Evolutionary conservation across 1,140 invertebrate genomes (phyloP).

Genomic region (Calliopsis andreniformis): DNA sequence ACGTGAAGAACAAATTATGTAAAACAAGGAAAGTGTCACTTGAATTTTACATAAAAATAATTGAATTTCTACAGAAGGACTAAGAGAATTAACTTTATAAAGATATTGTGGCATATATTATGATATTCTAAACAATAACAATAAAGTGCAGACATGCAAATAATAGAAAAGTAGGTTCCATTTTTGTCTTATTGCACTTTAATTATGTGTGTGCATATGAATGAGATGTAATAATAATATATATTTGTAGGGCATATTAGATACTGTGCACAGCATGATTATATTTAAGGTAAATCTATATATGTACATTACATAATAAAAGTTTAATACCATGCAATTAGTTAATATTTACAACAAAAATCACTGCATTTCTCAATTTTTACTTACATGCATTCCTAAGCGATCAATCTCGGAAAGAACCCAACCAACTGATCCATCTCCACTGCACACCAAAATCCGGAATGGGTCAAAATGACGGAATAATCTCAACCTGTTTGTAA

Average conservation of each 20-base stretch:
- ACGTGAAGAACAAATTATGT: too few species aligned
- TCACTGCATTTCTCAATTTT: constrained; percentile 32
- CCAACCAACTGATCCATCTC: constrained; percentile 97
- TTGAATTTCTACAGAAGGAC: constrained; percentile 1
- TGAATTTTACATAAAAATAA: background rate
- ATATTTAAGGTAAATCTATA: constrained; percentile 26
- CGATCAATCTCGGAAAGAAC: constrained; percentile 96
- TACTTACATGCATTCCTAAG: constrained; percentile 94
- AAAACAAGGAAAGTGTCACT: background rate
- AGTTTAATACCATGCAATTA: constrained; percentile 41
- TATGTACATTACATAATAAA: constrained; percentile 34
- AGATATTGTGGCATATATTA: background rate
- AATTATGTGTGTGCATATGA: constrained; percentile 11
- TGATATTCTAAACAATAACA: constrained; percentile 21
- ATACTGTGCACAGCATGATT: constrained; percentile 19
- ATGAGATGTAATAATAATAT: constrained; percentile 1
- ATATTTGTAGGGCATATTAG: constrained; percentile 22
- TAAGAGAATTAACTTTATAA: constrained; percentile 14
- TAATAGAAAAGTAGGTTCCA: background rate
- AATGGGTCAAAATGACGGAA: constrained; percentile 96
- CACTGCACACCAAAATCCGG: constrained; percentile 95
- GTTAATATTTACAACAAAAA: constrained; percentile 15
- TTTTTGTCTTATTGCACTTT: background rate
- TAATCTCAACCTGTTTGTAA: constrained; percentile 85
- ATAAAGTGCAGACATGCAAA: constrained; percentile 24